Base-by-base conservation (phyloP, 2,797 vertebrate species). In the Betta splendens region DNA sequence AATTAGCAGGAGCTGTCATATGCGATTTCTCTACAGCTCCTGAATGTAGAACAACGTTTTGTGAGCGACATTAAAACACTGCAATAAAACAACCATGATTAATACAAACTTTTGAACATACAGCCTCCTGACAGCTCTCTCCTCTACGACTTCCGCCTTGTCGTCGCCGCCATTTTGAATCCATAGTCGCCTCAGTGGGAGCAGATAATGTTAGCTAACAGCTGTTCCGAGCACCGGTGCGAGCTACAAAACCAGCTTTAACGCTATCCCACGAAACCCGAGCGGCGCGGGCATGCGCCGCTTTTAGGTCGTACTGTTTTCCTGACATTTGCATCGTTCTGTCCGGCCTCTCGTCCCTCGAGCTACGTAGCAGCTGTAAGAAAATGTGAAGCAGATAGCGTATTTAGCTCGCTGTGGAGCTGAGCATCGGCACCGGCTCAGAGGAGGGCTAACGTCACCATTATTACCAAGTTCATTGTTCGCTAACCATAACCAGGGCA, bases 151-250 rank as follows among this genome's bases (percentile, higher is more conserved):
- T 96, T 97, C 95, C 95, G 94, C 71, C 72, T 93, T 93, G 93
- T 64, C 89, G 84, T 89, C 80, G 92, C 85, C 94, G 95, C 95
- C 96, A 98, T 98, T 94, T 98, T 98, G 94, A 92, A 92, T 74
- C 62, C 62, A 65, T 69, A 77, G 56, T 79, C 77, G 69, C 51
- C 59, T 83, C 72, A 80, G 23, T 71, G 29, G 29, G 23, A 23
- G 32, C 5, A 44, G 43, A 29, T 53, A 63, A n/a, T 67, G 55
- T 26, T 55, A 66, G 77, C 77, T 65, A 52, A n/a, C 63, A 52
- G 25, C 53, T 65, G 21, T 33, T 46, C 48, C 37, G 31, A n/a
- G 18, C 51, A 42, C 69, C 56, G 43, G 55, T 46, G 17, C 18
- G 37, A 23, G 32, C 28, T 20, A 22, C 29, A 33, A 2, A 37